These are phyloP conservation scores for Noturus placidus DNA, from an alignment of 2,113 vertebrate species.

Conservation along the genomic window DNA sequence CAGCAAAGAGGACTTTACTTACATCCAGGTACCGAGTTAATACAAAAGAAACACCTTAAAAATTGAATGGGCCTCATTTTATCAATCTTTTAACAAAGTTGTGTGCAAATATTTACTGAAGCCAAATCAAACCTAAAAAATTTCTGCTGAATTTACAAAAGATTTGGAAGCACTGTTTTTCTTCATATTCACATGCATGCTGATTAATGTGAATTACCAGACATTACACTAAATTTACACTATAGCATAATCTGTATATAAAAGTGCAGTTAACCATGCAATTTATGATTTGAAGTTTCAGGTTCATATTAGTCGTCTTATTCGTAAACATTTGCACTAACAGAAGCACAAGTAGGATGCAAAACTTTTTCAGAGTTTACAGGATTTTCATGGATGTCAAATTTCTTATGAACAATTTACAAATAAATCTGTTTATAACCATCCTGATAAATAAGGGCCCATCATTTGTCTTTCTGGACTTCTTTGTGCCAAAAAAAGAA, in stretches of 20 bases:
- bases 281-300: not conserved
- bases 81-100: not conserved
- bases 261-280: not conserved
- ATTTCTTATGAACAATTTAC: not conserved
- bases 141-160: not conserved
- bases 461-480: no score
- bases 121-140: not conserved
- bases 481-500: no score
- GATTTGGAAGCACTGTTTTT: not conserved
- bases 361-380: no score
- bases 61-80: not conserved
- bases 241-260: not conserved
- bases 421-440: not conserved
- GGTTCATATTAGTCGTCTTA: not conserved
- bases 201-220: not conserved
- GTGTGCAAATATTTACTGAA: not conserved
- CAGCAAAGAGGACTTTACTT: conserved; percentile 83
- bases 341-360: not conserved
- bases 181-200: not conserved
- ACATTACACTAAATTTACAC: not conserved
- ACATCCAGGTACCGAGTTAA: conserved; percentile 80
- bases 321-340: not conserved
- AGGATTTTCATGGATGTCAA: no score
- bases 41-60: not conserved
- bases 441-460: not conserved